Evolutionary conservation across 2,113 vertebrate species (phyloP).

Genomic region (Phycodurus eques): DNA sequence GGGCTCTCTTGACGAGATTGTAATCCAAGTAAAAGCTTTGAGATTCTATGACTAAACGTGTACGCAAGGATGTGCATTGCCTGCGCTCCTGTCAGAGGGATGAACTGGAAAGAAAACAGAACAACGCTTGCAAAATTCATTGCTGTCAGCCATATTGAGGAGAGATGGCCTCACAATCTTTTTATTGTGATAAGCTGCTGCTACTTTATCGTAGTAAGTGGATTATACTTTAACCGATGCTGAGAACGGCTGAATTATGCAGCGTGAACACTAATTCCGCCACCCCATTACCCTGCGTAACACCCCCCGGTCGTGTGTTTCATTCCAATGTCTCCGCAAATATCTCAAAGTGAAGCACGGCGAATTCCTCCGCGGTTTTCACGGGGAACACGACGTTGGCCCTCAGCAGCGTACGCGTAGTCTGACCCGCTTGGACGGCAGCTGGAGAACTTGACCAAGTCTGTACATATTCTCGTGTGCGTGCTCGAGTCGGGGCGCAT

Average conservation of each 20-base stretch:
- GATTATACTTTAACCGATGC: constrained; percentile 66
- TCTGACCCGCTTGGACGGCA: constrained; percentile 50
- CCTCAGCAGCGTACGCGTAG: constrained; percentile 22
- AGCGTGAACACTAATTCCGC: constrained; percentile 66
- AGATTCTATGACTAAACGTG: constrained; percentile 14
- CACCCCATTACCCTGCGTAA: constrained; percentile 23
- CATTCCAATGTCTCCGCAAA: constrained; percentile 1
- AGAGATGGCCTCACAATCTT: constrained; percentile 40
- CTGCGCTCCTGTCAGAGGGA: constrained; percentile 18
- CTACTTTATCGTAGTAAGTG: constrained; percentile 44
- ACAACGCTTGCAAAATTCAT: constrained; percentile 9
- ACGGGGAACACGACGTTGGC: constrained; percentile 12
- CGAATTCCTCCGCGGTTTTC: constrained; percentile 22
- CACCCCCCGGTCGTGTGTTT: not conserved
- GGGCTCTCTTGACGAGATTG: not conserved
- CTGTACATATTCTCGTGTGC: not conserved
- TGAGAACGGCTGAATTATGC: constrained; percentile 53
- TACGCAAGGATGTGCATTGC: constrained; percentile 12
- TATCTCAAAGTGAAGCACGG: constrained; percentile 6
- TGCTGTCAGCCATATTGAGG: constrained; percentile 4
- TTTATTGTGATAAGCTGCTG: constrained; percentile 18
- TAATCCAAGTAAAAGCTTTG: not conserved
- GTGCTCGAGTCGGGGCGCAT: constrained; percentile 5
- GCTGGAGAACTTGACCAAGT: constrained; percentile 3
- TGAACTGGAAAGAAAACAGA: constrained; percentile 2